Conservation (phyloP, 2,888 invertebrate species). For the Hirtodrosophila cameraria region DNA sequence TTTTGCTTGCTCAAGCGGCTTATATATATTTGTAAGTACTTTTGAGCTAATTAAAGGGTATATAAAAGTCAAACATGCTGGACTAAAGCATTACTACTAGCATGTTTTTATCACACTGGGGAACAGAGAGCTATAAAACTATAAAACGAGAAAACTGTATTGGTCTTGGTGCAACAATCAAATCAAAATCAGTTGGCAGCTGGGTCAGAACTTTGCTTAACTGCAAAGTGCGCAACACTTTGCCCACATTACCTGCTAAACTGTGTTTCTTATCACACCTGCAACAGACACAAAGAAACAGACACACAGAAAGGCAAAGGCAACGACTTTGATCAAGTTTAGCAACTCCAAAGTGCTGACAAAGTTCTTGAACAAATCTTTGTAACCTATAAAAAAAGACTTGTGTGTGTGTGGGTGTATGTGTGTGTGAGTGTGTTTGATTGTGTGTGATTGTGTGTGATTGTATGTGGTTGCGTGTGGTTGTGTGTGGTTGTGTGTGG, state of each 20-base stretch:
- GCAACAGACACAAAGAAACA: background rate
- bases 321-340: slow-evolving; percentile 19
- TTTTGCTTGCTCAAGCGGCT: too few species aligned
- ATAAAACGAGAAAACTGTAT: slow-evolving; percentile 19
- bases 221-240: slow-evolving; percentile 23
- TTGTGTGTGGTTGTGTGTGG: slow-evolving; percentile 3
- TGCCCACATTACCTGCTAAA: slow-evolving; percentile 19
- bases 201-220: slow-evolving; percentile 16
- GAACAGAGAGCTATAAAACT: slow-evolving; percentile 23
- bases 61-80: background rate
- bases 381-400: slow-evolving; percentile 30
- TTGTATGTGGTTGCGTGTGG: background rate
- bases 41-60: background rate
- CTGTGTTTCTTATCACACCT: slow-evolving; percentile 14
- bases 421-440: background rate
- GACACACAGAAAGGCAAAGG: background rate
- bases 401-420: background rate
- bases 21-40: too few species aligned
- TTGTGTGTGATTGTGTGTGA: too few species aligned
- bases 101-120: background rate
- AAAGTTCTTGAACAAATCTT: slow-evolving; percentile 46
- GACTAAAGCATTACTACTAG: background rate
- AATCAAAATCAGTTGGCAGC: slow-evolving; percentile 35
- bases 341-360: slow-evolving; percentile 35
- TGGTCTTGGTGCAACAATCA: slow-evolving; percentile 40